A percentile compares a stretch with the other conserved stretches of the same genome.
phyloP scores from a whole-genome alignment of 1,140 invertebrate genomes.

The Cecropterus lyciades region DNA sequence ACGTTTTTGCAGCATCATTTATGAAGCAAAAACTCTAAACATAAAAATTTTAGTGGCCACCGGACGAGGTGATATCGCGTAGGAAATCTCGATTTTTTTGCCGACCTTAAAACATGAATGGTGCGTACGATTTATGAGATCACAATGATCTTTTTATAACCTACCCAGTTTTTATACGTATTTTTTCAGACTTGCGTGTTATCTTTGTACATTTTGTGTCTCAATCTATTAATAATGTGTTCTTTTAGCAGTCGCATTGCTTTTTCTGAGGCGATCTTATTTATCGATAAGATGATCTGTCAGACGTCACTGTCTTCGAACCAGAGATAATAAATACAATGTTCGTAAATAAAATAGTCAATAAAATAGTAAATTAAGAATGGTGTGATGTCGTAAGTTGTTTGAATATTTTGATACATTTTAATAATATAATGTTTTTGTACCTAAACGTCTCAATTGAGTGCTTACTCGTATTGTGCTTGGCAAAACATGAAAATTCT shows the following conservation, averaged over 20 bases:
- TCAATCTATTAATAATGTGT: slow-evolving; percentile 82
- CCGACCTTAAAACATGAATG: slow-evolving; percentile 75
- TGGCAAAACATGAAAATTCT: slow-evolving; percentile 53
- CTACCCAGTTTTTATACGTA: slow-evolving; percentile 61
- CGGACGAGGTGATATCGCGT: slow-evolving; percentile 74
- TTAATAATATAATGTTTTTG: slow-evolving; percentile 11
- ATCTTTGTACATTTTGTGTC: slow-evolving; percentile 77
- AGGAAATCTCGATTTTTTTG: slow-evolving; percentile 79
- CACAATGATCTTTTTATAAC: slow-evolving; percentile 76
- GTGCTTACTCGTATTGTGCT: slow-evolving; percentile 41
- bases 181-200: slow-evolving; percentile 56
- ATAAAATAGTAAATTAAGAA: too few relatives aligned
- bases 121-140: slow-evolving; percentile 80
- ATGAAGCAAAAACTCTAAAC: slow-evolving; percentile 44
- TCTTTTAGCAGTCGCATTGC: slow-evolving; percentile 66
- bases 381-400: too few relatives aligned
- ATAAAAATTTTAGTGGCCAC: slow-evolving; percentile 64
- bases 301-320: slow-evolving; percentile 18
- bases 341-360: too few relatives aligned
- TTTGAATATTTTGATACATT: too few relatives aligned
- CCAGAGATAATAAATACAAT: slow-evolving; percentile 12
- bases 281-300: slow-evolving; percentile 54
- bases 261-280: slow-evolving; percentile 58
- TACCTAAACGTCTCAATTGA: slow-evolving; percentile 40
- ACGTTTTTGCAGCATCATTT: slow-evolving; percentile 56